Evolutionary conservation across 2,797 vertebrate genomes (phyloP), one percentile per base, ranked within the genome.

Genomic region (Hydrocynus forskahlii): DNA sequence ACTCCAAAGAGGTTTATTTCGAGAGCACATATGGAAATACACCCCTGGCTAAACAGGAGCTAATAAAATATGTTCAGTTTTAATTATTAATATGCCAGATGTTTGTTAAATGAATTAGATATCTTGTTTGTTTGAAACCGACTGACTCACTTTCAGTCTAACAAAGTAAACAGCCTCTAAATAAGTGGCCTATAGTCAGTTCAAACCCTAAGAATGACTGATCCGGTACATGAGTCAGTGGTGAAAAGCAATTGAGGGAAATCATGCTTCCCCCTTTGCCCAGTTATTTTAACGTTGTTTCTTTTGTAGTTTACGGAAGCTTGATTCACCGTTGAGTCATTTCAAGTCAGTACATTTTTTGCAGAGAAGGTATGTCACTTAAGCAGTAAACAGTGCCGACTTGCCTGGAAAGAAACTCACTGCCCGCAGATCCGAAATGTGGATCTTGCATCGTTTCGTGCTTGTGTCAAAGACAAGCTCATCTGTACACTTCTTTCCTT

Each of bases 401-500:
- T 80, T 74, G 72, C 63, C 69, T 50, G 23, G 72, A n/a, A 66
- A 60, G 59, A 71, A 48, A 21, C 54, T 29, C 54, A 13, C 1
- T 23, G 17, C 38, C 62, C 43, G 50, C n/a, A 52, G 71, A 60
- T 9, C 25, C 55, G 8, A 79, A 68, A 25, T 54, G 63, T 75
- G 60, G 29, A 67, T 73, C n/a, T 21, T 81, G 62, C 43, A 78
- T 67, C 48, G 48, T 48, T 72, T 66, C 35, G 55, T 25, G 43
- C 54, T 67, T 54, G 8, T 43, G 74, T 76, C 57, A 79, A 48
- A 75, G 25, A 40, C 52, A 78, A 54, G 50, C 74, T 66, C 29
- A 63, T 63, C 9, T 7, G 10, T 12, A 29, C 35, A 12, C 19
- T 40, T 35, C 40, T n/a, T 78, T 35, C 52, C 71, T 50, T 68